Evolutionary conservation across 2,113 vertebrate species (phyloP).

Genomic region (Anthoscopus minutus): DNA sequence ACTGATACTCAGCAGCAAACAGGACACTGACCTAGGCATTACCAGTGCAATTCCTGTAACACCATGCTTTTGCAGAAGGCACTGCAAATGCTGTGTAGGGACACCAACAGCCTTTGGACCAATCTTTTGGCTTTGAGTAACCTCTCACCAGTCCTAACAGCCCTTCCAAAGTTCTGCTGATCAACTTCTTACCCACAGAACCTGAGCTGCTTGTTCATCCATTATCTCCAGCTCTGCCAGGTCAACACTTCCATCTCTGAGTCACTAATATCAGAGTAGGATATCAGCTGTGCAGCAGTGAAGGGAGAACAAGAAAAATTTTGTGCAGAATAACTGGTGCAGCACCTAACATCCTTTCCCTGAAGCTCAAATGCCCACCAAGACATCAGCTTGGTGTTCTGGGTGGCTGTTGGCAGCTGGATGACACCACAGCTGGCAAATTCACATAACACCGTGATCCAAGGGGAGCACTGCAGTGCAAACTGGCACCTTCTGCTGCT

Average conservation of each 20-base stretch:
- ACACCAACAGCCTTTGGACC: neutral
- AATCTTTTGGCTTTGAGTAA: neutral
- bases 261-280: neutral
- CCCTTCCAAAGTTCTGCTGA: neutral
- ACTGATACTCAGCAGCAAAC: neutral
- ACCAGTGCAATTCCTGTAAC: neutral
- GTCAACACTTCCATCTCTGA: neutral
- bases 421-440: neutral
- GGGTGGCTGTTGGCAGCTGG: neutral
- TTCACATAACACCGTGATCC: rapidly evolving
- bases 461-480: neutral
- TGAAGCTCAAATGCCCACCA: neutral
- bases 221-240: neutral
- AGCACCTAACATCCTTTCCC: neutral
- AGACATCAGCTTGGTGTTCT: neutral
- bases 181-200: neutral
- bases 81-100: neutral
- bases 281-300: neutral
- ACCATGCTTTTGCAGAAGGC: neutral
- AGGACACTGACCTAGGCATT: neutral
- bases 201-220: neutral
- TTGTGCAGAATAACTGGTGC: neutral
- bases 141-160: neutral
- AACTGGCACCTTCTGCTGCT: neutral
- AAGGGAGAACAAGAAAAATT: neutral